Base-by-base conservation (phyloP, 2,888 invertebrate genomes). In the Prostheceraeus crozeri region DNA sequence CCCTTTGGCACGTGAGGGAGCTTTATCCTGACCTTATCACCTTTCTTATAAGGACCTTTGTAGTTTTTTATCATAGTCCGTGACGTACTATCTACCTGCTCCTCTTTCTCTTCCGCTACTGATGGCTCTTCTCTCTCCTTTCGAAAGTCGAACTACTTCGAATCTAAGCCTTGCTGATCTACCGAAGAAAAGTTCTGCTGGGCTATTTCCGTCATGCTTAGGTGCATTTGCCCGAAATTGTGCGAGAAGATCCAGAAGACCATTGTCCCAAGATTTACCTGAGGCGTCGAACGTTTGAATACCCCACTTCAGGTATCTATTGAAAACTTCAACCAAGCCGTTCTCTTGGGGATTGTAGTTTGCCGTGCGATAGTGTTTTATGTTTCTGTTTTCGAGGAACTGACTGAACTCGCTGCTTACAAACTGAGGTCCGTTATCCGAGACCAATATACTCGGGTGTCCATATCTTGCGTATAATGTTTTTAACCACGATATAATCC, bases 371-470 rank as follows among this genome's bases (percentile, higher is more conserved):
- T 59, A 25, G 2, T 60, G 63, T n/a, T 52, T 6, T 3, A 63
- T 59, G 3, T 27, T 54, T 35, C 56, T 52, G 1, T 6, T 33
- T 4, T 48, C 16, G 27, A 63, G 62, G 58, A 67, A 70, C 16
- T 62, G 28, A 27, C 58, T 31, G 45, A 70, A 69, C 48, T 69
- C 68, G 21, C 48, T 57, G 2, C 64, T 64, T 16, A 33, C 60
- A 58, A 71, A 71, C n/a, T 61, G 61, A 19, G 67, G 62, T 10
- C 65, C 67, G 61, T 70, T 69, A 57, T 71, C 69, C 6, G 65
- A 63, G 0, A 67, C 68, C 2, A 69, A 19, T 6, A 33, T n/a
- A n/a, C n/a, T n/a, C n/a, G n/a, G n/a, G n/a, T n/a, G n/a, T n/a
- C n/a, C n/a, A n/a, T n/a, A n/a, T n/a, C n/a, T n/a, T n/a, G 66